Conservation (phyloP, 1,140 invertebrate species). For the Aethina tumida region DNA sequence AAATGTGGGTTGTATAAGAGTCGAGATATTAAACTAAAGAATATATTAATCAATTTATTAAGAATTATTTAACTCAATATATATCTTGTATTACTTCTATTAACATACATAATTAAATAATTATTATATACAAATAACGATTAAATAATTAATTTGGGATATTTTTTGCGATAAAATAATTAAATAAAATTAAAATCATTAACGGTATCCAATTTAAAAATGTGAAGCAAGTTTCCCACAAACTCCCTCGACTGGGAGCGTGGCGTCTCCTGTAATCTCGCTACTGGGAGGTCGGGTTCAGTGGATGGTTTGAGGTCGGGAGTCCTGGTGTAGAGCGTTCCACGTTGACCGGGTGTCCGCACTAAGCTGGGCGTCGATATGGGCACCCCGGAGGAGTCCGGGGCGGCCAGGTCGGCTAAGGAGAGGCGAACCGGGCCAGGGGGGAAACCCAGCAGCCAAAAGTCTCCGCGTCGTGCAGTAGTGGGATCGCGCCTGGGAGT, state of each 20-base stretch:
- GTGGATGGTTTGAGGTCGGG: constrained; percentile 82
- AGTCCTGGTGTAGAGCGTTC: constrained; percentile 53
- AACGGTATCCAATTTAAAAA: too few relatives aligned
- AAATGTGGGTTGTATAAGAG: too few relatives aligned
- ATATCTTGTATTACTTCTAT: too few relatives aligned
- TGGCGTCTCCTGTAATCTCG: constrained; percentile 91
- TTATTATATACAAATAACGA: too few relatives aligned
- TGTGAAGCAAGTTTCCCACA: too few relatives aligned
- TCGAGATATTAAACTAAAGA: too few relatives aligned
- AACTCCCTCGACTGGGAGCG: constrained; percentile 60
- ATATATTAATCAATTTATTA: too few relatives aligned
- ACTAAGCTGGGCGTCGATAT: constrained; percentile 90
- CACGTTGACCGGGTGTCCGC: constrained; percentile 77
- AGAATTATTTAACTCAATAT: too few relatives aligned
- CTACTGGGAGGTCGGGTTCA: constrained; percentile 77
- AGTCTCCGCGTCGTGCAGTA: constrained; percentile 93
- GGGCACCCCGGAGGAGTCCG: constrained; percentile 70
- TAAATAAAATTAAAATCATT: too few relatives aligned
- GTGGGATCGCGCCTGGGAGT: constrained; percentile 96
- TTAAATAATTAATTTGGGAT: too few relatives aligned
- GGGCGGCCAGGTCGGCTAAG: constrained; percentile 79
- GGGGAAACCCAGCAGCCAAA: constrained; percentile 94
- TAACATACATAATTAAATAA: too few relatives aligned
- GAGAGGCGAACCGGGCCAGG: constrained; percentile 94
- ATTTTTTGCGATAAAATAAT: too few relatives aligned